Evolutionary conservation across 2,113 vertebrate species (phyloP), one percentile per base, ranked within the genome.

Genomic region (Falco punctatus): DNA sequence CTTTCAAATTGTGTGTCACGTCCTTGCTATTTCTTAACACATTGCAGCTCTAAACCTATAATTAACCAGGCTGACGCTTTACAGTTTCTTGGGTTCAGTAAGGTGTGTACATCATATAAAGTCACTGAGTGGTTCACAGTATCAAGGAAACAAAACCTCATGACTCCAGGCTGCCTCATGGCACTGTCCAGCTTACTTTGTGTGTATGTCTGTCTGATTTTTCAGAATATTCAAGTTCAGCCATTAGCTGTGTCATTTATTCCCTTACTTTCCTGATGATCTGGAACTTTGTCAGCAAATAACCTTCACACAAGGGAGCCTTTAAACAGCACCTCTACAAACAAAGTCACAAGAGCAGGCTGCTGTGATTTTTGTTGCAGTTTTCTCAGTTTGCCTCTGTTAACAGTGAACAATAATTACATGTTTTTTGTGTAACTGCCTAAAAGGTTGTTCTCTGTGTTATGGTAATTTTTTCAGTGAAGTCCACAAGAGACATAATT

Each of bases 401-500:
- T 93, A 94, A 62, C 11, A 77, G 20, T 57, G 48, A 72, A 49
- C 61, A 51, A 64, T 89, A 93, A 94, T 86, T 94, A 46, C 35
- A 61, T 38, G 15, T 13, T 72, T 96, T 88, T 86, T 93, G 15
- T 84, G 69, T 33, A 81, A 42, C 32, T 83, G 42, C 20, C 66
- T 88, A 57, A 95, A 86, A 86, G 51, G 40, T 35, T 88, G 57
- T 74, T 91, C 64, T 80, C 72, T 65, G 72, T 27, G 33, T 93
- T 86, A 57, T 61, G 27, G 51, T 44, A 94, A 92, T 90, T 83
- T 73, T 89, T 95, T 91, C 27, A 19, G 30, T 67, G 74, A 83
- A 71, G 78, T 87, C 81, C 79, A 86, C 21, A 72, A 82, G 94
- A 95, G 26, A 9, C 9, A 59, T 95, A 95, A 96, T 79, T 92